Base-by-base conservation (phyloP, 2,113 vertebrate genomes). In the Seriola rivoliana region DNA sequence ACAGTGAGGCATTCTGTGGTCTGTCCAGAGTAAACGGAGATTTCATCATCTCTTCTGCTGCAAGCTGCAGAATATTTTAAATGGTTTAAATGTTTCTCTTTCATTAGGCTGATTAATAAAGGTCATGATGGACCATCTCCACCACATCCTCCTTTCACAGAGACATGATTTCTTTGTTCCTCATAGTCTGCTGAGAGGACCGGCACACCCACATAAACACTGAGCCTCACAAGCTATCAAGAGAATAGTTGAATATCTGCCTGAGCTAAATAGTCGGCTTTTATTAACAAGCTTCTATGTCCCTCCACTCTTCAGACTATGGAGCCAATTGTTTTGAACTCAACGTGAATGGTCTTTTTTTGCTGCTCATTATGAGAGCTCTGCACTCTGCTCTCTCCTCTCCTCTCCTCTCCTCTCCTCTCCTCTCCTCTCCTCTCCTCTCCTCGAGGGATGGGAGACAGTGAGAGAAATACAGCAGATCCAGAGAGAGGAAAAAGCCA, bases 101-200 rank as follows among this genome's bases (percentile, higher is more conserved):
- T 50, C 16, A 48, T 84, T 48, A 54, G 14, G 19, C 38, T 36
- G 64, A 64, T 58, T 62, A 36, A 67, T 77, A 75, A 77, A 86
- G 75, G 85, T 76, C 81, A 59, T 62, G 48, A 34, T 14, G 77
- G 75, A 84, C 57, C 57, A 63, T 64, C 10, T 74, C 72, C 78
- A 75, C 80, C 81, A 63, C 67, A 81, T 60, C 57, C 40, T 75
- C 29, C 44, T 83, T 83, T 66, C 50, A 79, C 63, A 82, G 71
- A 81, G 44, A 84, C 79, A 78, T 36, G 32, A 81, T 71, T 84
- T 84, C 83, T 94, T 91, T 92, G 89, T 90, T 87, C 36, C 68
- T 38, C 55, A 1, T 64, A 4, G 48, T 44, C 64, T 79, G 71
- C 69, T 55, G 57, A 86, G 65, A 75, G 63, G 52, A 54, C 23